Conservation (phyloP, 2,113 vertebrate genomes). For the Myiozetetes cayanensis region DNA sequence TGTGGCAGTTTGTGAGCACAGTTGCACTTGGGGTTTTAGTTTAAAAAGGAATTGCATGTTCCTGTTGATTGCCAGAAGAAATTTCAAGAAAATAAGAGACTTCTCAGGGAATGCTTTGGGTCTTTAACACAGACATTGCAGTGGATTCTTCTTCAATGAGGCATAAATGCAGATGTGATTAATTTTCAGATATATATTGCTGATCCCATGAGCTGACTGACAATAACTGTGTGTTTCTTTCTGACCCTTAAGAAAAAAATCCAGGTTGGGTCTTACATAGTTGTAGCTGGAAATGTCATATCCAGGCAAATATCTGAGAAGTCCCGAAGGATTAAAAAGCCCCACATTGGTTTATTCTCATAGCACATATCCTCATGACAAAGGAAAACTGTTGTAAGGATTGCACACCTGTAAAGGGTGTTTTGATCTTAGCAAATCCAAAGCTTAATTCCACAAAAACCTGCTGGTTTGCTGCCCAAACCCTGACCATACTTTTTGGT, state of each 20-base stretch:
- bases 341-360: neutral
- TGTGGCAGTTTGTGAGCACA: neutral
- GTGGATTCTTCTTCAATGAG: neutral
- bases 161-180: neutral
- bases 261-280: neutral
- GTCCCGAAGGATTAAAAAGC: neutral
- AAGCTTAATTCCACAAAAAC: neutral
- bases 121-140: neutral
- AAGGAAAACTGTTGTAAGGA: neutral
- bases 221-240: neutral
- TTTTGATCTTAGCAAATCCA: neutral
- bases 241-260: neutral
- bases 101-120: neutral
- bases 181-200: neutral
- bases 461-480: neutral
- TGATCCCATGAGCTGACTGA: neutral
- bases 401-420: neutral
- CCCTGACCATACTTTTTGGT: neutral
- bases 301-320: neutral
- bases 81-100: neutral
- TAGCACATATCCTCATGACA: neutral
- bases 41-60: neutral
- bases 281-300: neutral
- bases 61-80: neutral
- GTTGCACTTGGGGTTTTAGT: neutral